Percentiles rank a stretch among this genome's conserved stretches.
These are phyloP conservation scores for Chionis minor DNA, from an alignment of 2,113 vertebrate genomes.

Conservation along the genomic window DNA sequence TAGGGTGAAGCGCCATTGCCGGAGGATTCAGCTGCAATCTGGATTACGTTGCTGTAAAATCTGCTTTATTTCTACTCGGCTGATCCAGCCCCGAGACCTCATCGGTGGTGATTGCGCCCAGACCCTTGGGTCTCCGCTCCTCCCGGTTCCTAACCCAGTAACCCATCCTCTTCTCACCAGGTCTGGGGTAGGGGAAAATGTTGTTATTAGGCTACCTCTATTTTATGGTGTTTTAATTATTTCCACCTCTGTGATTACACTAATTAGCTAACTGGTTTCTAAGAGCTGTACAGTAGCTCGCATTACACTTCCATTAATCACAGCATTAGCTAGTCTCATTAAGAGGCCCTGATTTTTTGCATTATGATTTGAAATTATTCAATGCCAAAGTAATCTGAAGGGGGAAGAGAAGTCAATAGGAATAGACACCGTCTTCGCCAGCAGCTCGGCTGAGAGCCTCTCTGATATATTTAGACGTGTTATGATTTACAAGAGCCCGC, in stretches of 20 bases:
- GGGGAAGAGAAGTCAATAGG: background rate
- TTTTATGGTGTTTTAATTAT: slow-evolving; percentile 57
- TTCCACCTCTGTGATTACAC: slow-evolving; percentile 53
- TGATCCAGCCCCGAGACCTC: background rate
- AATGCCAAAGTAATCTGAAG: background rate
- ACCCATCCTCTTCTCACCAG: background rate
- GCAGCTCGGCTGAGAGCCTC: background rate
- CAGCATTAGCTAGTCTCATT: background rate
- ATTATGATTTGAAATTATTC: slow-evolving; percentile 4
- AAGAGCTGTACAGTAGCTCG: background rate
- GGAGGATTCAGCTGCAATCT: background rate
- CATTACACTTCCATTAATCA: slow-evolving; percentile 15
- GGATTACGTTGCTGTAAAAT: background rate
- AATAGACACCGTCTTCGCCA: background rate
- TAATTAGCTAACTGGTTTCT: slow-evolving; percentile 32
- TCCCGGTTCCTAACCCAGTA: background rate
- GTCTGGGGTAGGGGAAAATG: background rate
- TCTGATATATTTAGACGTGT: background rate
- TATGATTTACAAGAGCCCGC: background rate
- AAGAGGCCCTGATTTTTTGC: background rate
- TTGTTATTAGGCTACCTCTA: slow-evolving; percentile 14
- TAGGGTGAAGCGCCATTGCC: accelerated
- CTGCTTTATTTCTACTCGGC: background rate
- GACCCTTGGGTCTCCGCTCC: background rate
- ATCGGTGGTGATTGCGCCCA: background rate